A percentile compares a stretch with the other conserved stretches of the same genome.
Conservation (phyloP, 2,888 invertebrate species). For the Zhuqinia jingwanae region DNA sequence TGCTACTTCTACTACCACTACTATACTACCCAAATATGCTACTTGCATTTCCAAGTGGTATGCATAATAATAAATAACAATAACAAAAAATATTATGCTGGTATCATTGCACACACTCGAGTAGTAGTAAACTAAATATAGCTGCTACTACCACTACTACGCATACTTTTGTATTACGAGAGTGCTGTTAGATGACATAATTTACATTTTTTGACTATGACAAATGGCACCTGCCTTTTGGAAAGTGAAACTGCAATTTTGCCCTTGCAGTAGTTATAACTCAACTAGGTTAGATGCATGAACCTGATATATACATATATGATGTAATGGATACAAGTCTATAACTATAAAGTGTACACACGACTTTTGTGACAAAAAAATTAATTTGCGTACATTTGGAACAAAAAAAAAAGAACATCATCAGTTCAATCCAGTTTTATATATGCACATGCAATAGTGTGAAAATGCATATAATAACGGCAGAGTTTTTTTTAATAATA, state of each 20-base stretch:
- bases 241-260: slow-evolving; percentile 65
- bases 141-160: no score
- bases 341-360: neutral
- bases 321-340: slow-evolving; percentile 8
- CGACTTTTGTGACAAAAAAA: slow-evolving; percentile 8
- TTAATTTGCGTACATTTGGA: slow-evolving; percentile 6
- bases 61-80: no score
- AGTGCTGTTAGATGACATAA: slow-evolving; percentile 28
- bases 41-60: no score
- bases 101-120: neutral
- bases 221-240: slow-evolving; percentile 54
- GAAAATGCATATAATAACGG: no score
- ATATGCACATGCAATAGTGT: neutral
- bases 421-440: neutral
- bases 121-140: slow-evolving; percentile 1
- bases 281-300: slow-evolving; percentile 11
- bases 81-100: no score
- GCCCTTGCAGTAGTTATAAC: neutral
- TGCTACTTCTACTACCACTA: no score
- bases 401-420: neutral
- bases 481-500: no score
- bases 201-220: slow-evolving; percentile 41
- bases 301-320: no score
- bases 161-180: neutral
- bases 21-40: neutral